Evolutionary conservation across 2,888 invertebrate genomes (phyloP).

Genomic region (Busseola fusca): DNA sequence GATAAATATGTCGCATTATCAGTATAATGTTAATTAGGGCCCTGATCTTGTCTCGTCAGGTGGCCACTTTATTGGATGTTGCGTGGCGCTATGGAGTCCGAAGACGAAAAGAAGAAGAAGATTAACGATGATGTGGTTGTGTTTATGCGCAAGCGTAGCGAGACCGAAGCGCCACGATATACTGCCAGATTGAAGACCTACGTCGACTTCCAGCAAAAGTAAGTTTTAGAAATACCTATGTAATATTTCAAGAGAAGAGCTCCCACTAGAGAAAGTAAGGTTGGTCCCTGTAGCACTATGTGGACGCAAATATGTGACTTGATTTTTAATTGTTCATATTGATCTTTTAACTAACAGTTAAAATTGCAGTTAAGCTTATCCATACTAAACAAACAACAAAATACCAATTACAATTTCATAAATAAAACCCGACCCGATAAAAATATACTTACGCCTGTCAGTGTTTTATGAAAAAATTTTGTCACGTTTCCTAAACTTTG

Average conservation of each 20-base stretch:
- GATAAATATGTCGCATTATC: not conserved
- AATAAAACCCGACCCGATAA: no score
- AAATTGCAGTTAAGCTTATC: not conserved
- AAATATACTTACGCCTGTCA: conserved; percentile 6
- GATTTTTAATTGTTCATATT: not conserved
- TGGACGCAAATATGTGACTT: not conserved
- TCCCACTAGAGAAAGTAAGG: not conserved
- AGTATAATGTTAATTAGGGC: not conserved
- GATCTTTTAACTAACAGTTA: not conserved
- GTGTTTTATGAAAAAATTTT: not conserved
- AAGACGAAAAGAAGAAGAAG: conserved; percentile 71
- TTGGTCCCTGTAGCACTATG: not conserved
- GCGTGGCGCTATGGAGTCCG: conserved; percentile 68
- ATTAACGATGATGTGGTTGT: conserved; percentile 75
- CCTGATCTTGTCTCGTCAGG: not conserved
- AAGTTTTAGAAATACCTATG: conserved; percentile 28
- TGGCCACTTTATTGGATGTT: conserved; percentile 54
- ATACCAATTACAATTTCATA: not conserved
- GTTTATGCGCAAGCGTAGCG: conserved; percentile 76
- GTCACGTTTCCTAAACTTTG: conserved; percentile 17
- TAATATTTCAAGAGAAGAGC: not conserved
- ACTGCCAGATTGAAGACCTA: conserved; percentile 72
- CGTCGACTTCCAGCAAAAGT: conserved; percentile 75
- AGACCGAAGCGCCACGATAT: conserved; percentile 73
- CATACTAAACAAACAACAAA: not conserved